Evolutionary conservation across 2,888 invertebrate genomes (phyloP).

Genomic region (Mesopsocus fuscifrons): DNA sequence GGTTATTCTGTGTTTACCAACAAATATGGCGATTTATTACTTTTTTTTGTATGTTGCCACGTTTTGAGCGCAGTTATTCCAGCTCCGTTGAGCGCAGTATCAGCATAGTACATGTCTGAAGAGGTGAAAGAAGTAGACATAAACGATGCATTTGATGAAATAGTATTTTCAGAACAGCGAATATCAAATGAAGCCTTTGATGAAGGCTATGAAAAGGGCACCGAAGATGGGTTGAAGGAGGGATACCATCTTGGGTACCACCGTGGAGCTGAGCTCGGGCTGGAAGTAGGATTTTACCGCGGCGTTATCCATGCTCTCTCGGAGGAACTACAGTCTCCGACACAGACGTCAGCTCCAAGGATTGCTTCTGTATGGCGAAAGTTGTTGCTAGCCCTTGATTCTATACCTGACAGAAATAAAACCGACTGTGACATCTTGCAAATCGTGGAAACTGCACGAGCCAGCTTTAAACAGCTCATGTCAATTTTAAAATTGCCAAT

Average conservation of each 20-base stretch:
- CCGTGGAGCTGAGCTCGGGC: slow-evolving; percentile 52
- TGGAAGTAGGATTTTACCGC: slow-evolving; percentile 55
- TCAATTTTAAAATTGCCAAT: not conserved
- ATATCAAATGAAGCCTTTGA: slow-evolving; percentile 40
- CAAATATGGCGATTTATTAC: too few species aligned
- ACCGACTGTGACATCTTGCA: too few species aligned
- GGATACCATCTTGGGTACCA: slow-evolving; percentile 61
- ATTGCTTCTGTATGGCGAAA: slow-evolving; percentile 11
- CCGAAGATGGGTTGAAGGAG: slow-evolving; percentile 35
- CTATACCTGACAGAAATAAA: not conserved
- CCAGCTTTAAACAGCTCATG: not conserved
- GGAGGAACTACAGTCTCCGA: too few species aligned
- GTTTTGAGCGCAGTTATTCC: too few species aligned
- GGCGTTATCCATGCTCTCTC: slow-evolving; percentile 34
- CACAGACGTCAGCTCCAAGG: too few species aligned
- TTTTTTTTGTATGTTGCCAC: too few species aligned
- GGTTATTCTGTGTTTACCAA: too few species aligned
- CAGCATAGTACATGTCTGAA: too few species aligned
- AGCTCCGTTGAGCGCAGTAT: too few species aligned
- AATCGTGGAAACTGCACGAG: not conserved
- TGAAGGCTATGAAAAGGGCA: slow-evolving; percentile 45
- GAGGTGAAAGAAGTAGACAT: slow-evolving; percentile 32
- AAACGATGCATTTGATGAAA: slow-evolving; percentile 52
- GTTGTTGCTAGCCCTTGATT: slow-evolving; percentile 9
- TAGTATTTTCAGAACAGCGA: slow-evolving; percentile 48